Evolutionary conservation across 1,140 invertebrate species (phyloP).

Genomic region (Tetragnatha versicolor): DNA sequence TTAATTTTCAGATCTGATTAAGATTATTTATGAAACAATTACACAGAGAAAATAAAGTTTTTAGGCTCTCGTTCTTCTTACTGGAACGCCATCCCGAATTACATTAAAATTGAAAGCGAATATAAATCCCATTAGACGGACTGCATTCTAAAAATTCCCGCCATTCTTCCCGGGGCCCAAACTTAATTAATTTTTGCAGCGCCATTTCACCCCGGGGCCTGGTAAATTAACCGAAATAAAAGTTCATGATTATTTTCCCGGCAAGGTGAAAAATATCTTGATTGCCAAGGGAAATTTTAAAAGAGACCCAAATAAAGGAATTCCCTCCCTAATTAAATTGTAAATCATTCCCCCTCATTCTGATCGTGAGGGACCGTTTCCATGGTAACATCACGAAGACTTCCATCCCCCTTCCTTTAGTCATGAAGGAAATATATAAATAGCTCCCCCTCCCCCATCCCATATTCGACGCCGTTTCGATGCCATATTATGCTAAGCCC

Average conservation of each 20-base stretch:
- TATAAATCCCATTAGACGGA: too few species aligned
- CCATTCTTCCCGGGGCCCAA: background rate
- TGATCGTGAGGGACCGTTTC: conserved; percentile 11
- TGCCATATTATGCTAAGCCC: conserved; percentile 11
- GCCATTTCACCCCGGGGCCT: background rate
- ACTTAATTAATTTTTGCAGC: conserved; percentile 30
- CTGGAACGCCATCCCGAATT: too few species aligned
- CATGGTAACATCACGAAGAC: conserved; percentile 22
- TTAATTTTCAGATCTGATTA: too few species aligned
- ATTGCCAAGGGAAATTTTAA: conserved; percentile 27
- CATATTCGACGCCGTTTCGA: conserved; percentile 19
- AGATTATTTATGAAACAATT: too few species aligned
- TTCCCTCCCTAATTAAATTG: conserved; percentile 37
- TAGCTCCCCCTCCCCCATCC: conserved; percentile 4
- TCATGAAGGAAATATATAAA: conserved; percentile 36
- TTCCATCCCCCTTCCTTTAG: background rate
- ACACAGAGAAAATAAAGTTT: too few species aligned
- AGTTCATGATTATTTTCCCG: conserved; percentile 22
- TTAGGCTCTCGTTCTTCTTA: too few species aligned
- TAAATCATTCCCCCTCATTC: conserved; percentile 30
- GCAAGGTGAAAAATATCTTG: conserved; percentile 6
- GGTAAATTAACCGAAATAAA: conserved; percentile 32
- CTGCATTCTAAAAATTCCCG: too few species aligned
- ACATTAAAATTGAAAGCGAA: too few species aligned
- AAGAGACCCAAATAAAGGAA: conserved; percentile 9